Evolutionary conservation across 2,113 vertebrate species (phyloP).

Genomic region (Coptodon bakossiorum): DNA sequence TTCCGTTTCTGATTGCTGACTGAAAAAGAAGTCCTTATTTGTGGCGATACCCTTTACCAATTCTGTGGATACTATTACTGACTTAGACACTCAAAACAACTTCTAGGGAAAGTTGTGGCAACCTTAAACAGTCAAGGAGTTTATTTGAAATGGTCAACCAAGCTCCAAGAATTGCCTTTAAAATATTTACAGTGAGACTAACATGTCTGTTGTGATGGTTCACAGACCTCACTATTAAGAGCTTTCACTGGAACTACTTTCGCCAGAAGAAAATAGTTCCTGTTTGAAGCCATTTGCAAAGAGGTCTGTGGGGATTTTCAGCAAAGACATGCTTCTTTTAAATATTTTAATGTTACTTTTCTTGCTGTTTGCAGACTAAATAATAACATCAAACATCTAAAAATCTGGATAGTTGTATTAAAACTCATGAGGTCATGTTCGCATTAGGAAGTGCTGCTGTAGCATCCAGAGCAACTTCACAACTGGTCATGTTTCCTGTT

Average conservation of each 20-base stretch:
- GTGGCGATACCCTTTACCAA: rapidly evolving
- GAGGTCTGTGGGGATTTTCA: neutral
- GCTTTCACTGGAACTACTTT: neutral
- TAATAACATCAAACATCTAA: neutral
- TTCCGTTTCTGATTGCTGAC: no score
- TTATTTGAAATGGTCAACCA: neutral
- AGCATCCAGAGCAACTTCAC: neutral
- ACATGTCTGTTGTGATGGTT: neutral
- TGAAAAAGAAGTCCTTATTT: neutral
- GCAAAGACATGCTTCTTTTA: neutral
- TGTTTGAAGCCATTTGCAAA: rapidly evolving
- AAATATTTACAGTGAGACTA: neutral
- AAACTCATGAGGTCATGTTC: neutral
- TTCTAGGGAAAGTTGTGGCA: neutral
- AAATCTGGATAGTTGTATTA: neutral
- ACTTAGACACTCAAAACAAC: neutral
- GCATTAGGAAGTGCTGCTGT: neutral
- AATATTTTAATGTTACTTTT: neutral
- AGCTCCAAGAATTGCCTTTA: neutral
- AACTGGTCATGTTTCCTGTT: neutral
- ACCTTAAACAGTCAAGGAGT: neutral
- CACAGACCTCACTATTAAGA: neutral
- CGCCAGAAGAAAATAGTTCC: neutral
- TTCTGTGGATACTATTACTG: neutral
- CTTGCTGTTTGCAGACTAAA: neutral